phyloP scores from a whole-genome alignment of 92 coral and sea anemone genomes.

The Desmophyllum pertusum region DNA sequence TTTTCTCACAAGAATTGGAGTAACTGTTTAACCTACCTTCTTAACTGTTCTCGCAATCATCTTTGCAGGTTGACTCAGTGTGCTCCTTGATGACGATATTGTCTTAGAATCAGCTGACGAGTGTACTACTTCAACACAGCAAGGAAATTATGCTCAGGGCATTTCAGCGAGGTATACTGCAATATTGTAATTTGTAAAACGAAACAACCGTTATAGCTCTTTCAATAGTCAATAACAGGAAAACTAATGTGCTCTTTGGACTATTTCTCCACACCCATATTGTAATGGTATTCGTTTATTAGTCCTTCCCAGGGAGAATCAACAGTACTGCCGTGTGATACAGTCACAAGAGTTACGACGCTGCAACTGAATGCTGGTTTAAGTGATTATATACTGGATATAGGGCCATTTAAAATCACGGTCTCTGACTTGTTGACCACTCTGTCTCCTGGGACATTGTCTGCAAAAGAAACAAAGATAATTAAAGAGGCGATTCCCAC shows the following conservation, averaged over 20 bases:
- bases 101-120: neutral
- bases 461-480: slow-evolving; percentile 19
- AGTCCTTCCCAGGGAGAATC: slow-evolving; percentile 17
- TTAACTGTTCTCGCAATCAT: neutral
- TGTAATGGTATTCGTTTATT: neutral
- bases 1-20: neutral
- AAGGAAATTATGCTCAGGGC: neutral
- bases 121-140: neutral
- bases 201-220: too few species aligned
- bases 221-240: neutral
- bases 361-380: neutral
- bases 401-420: slow-evolving; percentile 29
- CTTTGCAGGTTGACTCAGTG: slow-evolving; percentile 15
- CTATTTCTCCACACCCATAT: neutral
- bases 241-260: neutral
- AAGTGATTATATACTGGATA: neutral
- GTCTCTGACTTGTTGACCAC: slow-evolving; percentile 39
- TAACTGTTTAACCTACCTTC: neutral
- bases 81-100: slow-evolving; percentile 7
- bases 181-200: neutral
- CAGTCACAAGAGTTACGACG: neutral
- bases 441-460: slow-evolving; percentile 36
- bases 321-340: neutral
- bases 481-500: slow-evolving; percentile 31
- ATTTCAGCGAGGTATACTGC: neutral